These are phyloP conservation scores for Apistogramma diplotaenia DNA, from an alignment of 2,113 vertebrate genomes.

Conservation along the genomic window DNA sequence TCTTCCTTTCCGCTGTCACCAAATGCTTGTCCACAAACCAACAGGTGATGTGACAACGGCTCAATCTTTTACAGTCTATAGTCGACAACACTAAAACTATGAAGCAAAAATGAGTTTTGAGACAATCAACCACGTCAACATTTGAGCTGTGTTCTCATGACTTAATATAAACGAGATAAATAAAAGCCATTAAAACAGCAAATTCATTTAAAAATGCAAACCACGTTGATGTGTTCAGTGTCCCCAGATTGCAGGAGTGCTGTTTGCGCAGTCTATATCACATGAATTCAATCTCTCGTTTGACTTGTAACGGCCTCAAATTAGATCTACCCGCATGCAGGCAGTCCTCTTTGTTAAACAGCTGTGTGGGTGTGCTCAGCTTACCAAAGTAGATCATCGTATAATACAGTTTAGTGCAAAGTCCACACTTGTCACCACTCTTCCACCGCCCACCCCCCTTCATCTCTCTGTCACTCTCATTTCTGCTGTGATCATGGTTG, in stretches of 20 bases:
- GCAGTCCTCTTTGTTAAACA: conserved; percentile 6
- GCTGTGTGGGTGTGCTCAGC: conserved; percentile 45
- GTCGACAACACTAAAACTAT: not conserved
- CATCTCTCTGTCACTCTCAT: conserved; percentile 25
- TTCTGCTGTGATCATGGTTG: conserved; percentile 31
- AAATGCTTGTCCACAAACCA: not conserved
- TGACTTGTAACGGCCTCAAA: not conserved
- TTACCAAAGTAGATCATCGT: conserved; percentile 43
- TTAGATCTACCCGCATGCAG: conserved; percentile 11
- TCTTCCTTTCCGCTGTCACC: too few species aligned
- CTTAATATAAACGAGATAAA: not conserved
- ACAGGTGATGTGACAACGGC: not conserved
- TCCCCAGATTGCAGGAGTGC: not conserved
- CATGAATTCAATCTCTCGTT: not conserved
- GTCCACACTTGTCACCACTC: conserved; percentile 45
- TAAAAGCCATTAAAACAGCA: not conserved
- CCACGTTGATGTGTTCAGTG: not conserved
- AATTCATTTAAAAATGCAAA: not conserved
- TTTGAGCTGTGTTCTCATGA: not conserved
- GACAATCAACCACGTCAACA: not conserved
- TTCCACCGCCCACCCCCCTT: conserved; percentile 43
- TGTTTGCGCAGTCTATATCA: not conserved
- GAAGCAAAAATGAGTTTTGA: not conserved
- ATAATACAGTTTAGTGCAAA: conserved; percentile 40
- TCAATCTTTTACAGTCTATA: not conserved